Conservation (phyloP, 2,888 invertebrate species). For the Phrixothrix hirtus region DNA sequence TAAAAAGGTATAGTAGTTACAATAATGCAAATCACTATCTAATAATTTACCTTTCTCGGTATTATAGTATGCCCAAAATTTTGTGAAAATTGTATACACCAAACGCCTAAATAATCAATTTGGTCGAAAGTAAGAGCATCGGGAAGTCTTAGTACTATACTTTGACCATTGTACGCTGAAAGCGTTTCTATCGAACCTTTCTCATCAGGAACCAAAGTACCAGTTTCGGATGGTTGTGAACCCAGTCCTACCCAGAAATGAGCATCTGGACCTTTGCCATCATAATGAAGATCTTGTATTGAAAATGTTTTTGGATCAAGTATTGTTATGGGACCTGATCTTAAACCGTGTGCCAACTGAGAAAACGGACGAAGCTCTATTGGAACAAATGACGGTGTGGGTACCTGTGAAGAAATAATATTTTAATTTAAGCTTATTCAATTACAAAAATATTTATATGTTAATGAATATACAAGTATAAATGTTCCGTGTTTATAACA, state of each 20-base stretch:
- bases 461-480: too few relatives aligned
- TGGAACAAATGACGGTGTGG: too few relatives aligned
- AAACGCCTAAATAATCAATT: conserved; percentile 39
- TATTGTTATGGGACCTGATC: conserved; percentile 35
- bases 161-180: conserved; percentile 21
- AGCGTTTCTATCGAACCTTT: conserved; percentile 15
- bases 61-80: conserved; percentile 33
- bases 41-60: background rate
- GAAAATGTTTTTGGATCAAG: conserved; percentile 29
- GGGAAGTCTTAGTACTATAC: conserved; percentile 32
- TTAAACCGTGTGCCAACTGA: conserved; percentile 29
- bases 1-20: background rate
- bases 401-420: too few relatives aligned
- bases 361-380: conserved; percentile 24
- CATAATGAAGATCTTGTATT: conserved; percentile 35
- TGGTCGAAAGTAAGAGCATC: conserved; percentile 27
- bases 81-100: conserved; percentile 29
- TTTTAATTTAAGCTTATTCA: too few relatives aligned
- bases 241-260: conserved; percentile 37
- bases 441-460: too few relatives aligned
- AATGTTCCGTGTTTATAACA: too few relatives aligned
- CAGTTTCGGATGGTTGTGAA: conserved; percentile 17
- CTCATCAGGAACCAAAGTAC: conserved; percentile 27
- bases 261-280: conserved; percentile 36
- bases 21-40: background rate